These are phyloP conservation scores for Eonycteris spelaea DNA, from an alignment of 2,113 vertebrate species.

Conservation along the genomic window DNA sequence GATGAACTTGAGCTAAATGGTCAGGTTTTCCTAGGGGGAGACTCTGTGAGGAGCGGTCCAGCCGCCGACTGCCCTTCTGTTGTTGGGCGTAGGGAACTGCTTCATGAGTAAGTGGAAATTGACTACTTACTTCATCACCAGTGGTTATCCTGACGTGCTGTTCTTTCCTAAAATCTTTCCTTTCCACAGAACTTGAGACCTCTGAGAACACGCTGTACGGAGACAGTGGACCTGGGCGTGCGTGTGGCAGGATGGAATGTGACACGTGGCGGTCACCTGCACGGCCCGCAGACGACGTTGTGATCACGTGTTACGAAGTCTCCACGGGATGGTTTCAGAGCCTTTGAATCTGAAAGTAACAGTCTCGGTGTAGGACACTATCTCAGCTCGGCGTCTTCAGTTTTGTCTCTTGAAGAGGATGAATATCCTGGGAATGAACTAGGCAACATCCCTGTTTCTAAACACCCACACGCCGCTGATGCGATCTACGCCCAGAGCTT, in stretches of 20 bases:
- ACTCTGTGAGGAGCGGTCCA: not conserved
- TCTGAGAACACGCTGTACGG: not conserved
- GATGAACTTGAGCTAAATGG: not conserved
- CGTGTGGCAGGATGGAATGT: too few species aligned
- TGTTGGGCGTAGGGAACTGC: not conserved
- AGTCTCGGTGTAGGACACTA: not conserved
- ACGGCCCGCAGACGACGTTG: accelerated
- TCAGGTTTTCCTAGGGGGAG: not conserved
- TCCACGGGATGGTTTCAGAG: not conserved
- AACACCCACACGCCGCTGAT: not conserved
- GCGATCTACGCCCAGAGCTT: not conserved
- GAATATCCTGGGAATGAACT: not conserved
- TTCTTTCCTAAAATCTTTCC: not conserved
- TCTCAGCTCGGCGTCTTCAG: not conserved
- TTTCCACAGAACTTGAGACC: not conserved
- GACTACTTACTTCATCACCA: not conserved
- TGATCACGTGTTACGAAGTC: not conserved
- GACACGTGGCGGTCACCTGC: not conserved
- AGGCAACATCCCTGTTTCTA: not conserved
- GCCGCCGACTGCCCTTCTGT: not conserved
- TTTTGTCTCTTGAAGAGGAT: not conserved
- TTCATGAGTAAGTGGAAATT: not conserved
- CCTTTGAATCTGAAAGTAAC: not conserved
- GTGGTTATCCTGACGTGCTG: not conserved
- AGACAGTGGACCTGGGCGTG: not conserved